A percentile compares a stretch with the other conserved stretches of the same genome.
Conservation (phyloP, 2,888 invertebrate genomes). For the Andricus curvator region DNA sequence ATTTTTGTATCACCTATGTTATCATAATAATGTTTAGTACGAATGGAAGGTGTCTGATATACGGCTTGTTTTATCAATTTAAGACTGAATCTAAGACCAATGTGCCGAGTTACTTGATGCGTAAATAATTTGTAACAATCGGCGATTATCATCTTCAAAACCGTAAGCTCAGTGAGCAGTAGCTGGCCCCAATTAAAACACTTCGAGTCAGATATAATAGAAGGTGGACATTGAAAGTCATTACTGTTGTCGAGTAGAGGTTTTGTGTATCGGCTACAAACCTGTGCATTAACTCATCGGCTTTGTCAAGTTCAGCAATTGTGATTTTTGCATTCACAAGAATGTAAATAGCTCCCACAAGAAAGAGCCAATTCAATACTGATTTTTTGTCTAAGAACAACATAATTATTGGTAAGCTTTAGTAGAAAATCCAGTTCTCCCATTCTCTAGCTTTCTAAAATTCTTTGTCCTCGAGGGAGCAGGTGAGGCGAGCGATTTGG, state of each 20-base stretch:
- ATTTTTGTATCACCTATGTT: not conserved
- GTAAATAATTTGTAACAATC: slow-evolving; percentile 44
- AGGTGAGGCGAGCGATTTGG: not conserved
- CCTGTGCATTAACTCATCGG: not conserved
- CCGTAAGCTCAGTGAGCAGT: slow-evolving; percentile 18
- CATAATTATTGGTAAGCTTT: not conserved
- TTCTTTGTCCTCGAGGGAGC: not conserved
- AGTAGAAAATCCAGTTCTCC: not conserved
- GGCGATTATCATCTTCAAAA: slow-evolving; percentile 45
- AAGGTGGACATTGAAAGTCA: slow-evolving; percentile 45
- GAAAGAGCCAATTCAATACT: not conserved
- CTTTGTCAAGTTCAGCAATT: not conserved
- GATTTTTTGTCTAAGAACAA: not conserved
- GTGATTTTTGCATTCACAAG: not conserved
- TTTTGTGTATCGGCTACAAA: not conserved
- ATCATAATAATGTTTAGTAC: not conserved
- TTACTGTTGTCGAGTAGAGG: slow-evolving; percentile 15
- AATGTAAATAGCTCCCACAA: slow-evolving; percentile 2
- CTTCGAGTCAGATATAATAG: slow-evolving; percentile 35
- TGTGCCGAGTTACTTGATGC: not conserved
- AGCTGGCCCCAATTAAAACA: slow-evolving; percentile 44
- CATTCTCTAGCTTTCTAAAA: slow-evolving; percentile 8
- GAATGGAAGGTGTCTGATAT: too few relatives aligned
- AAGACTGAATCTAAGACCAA: too few relatives aligned
- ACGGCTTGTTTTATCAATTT: too few relatives aligned